A percentile compares a stretch with the other conserved stretches of the same genome.
phyloP scores from a whole-genome alignment of 2,888 invertebrate species.

The Onchidella celtica region DNA sequence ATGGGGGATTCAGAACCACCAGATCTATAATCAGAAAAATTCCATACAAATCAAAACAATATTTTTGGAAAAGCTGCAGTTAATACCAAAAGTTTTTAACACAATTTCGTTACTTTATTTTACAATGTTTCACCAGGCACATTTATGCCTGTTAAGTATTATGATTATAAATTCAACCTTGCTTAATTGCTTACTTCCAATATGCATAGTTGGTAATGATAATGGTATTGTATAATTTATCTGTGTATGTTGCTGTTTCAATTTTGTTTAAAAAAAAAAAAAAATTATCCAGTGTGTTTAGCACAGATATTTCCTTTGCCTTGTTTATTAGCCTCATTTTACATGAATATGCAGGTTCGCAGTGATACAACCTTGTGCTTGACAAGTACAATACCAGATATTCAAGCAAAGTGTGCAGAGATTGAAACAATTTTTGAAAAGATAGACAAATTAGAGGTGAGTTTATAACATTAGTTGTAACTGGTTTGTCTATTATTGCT shows the following conservation, averaged over 20 bases:
- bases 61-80: too few relatives aligned
- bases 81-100: not conserved
- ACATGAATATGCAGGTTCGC: too few relatives aligned
- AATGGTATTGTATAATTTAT: not conserved
- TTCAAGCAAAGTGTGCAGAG: conserved; percentile 70
- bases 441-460: conserved; percentile 75
- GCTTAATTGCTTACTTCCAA: not conserved
- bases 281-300: too few relatives aligned
- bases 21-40: too few relatives aligned
- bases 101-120: not conserved
- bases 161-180: not conserved
- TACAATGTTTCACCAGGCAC: not conserved
- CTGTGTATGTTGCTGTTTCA: too few relatives aligned
- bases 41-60: too few relatives aligned
- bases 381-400: conserved; percentile 69
- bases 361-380: conserved; percentile 75
- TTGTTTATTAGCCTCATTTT: too few relatives aligned
- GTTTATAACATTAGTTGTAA: not conserved
- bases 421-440: conserved; percentile 73
- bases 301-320: too few relatives aligned
- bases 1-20: too few relatives aligned
- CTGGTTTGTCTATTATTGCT: too few relatives aligned
- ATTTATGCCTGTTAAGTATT: not conserved
- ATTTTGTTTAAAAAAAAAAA: too few relatives aligned
- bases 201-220: not conserved